phyloP scores from a whole-genome alignment of 2,113 vertebrate genomes.

The Nothobranchius kuhntae region DNA sequence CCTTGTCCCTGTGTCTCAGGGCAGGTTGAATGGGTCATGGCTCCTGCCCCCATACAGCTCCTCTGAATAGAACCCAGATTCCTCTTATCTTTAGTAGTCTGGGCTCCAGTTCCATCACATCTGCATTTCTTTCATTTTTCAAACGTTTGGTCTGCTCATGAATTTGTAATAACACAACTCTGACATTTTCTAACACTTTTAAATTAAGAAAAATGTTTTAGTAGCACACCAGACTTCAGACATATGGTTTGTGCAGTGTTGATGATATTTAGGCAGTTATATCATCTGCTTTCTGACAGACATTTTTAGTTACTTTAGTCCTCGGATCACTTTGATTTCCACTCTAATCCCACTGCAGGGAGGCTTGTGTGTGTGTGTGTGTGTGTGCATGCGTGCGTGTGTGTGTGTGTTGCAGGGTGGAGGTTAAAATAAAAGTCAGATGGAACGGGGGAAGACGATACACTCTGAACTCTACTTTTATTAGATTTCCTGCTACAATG shows the following conservation, averaged over 20 bases:
- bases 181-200: no score
- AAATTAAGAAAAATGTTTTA: no score
- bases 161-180: conserved; percentile 45
- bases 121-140: conserved; percentile 74
- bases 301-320: no score
- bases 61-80: conserved; percentile 70
- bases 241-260: no score
- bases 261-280: no score
- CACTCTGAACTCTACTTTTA: conserved; percentile 31
- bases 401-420: conserved; percentile 4
- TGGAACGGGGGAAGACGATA: conserved; percentile 28
- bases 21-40: conserved; percentile 73
- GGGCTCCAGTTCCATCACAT: conserved; percentile 81
- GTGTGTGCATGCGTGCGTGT: background rate
- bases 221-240: no score
- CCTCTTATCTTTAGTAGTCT: conserved; percentile 75
- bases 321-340: no score
- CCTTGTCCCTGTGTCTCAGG: conserved; percentile 61
- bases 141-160: conserved; percentile 72
- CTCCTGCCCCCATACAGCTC: conserved; percentile 49
- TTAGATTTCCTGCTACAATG: conserved; percentile 42
- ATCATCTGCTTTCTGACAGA: no score
- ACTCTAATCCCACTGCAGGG: conserved; percentile 22
- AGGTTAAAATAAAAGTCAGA: conserved; percentile 27
- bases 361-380: no score